Percentiles rank a stretch among this genome's conserved stretches.
Evolutionary conservation across 2,888 invertebrate genomes (phyloP).

Genomic region (Archips crataeganus): DNA sequence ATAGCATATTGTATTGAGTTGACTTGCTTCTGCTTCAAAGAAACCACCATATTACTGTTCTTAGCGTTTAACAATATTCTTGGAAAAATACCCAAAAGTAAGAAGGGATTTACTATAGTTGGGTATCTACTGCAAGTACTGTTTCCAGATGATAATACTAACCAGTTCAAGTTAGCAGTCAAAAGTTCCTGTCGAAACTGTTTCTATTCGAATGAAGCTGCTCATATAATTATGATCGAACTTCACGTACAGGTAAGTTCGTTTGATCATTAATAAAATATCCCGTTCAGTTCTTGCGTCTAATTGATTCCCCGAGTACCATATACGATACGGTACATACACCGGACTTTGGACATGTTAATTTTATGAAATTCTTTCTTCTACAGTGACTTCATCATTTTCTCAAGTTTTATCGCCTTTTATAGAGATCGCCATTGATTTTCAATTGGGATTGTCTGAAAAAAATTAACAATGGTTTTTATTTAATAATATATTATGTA

Average conservation of each 20-base stretch:
- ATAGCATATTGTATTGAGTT: neutral
- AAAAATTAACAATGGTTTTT: too few relatives aligned
- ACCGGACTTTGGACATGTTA: constrained; percentile 14
- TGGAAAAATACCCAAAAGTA: constrained; percentile 28
- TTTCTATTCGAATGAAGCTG: too few relatives aligned
- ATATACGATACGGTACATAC: neutral
- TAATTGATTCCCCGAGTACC: neutral
- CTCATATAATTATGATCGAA: too few relatives aligned
- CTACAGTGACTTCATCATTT: constrained; percentile 93
- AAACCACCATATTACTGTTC: neutral
- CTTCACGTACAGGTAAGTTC: too few relatives aligned
- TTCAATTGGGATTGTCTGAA: constrained; percentile 87
- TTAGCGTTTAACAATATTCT: constrained; percentile 21
- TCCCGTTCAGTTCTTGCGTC: neutral
- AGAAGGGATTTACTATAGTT: neutral
- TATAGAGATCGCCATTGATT: constrained; percentile 94
- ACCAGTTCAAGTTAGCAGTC: constrained; percentile 8
- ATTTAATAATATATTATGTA: too few relatives aligned
- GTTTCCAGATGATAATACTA: constrained; percentile 30
- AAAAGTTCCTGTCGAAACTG: neutral
- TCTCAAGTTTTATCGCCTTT: constrained; percentile 97
- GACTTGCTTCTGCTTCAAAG: neutral
- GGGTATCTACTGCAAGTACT: constrained; percentile 48
- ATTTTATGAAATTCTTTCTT: constrained; percentile 70
- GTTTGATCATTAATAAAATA: too few relatives aligned